Percentiles rank a stretch among this genome's conserved stretches.
Evolutionary conservation across 2,113 vertebrate genomes (phyloP).

Genomic region (Tetrax tetrax): DNA sequence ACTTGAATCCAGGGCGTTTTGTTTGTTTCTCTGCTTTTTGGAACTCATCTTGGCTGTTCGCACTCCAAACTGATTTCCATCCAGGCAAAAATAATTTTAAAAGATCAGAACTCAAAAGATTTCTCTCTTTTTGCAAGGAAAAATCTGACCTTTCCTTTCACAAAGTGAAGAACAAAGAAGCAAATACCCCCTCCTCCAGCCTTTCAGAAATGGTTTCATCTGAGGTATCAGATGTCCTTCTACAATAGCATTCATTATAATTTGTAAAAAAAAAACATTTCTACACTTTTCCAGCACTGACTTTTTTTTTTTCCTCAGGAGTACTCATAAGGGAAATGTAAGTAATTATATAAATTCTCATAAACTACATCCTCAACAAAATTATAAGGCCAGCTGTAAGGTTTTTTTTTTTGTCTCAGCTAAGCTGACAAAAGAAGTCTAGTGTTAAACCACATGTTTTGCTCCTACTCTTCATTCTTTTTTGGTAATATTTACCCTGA

Average conservation of each 20-base stretch:
- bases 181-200: not conserved
- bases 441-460: not conserved
- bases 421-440: not conserved
- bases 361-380: not conserved
- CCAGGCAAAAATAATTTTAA: not conserved
- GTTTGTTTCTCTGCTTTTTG: not conserved
- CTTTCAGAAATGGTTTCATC: not conserved
- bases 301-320: not conserved
- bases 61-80: not conserved
- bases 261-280: not conserved
- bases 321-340: not conserved
- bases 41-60: not conserved
- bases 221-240: not conserved
- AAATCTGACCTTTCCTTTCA: not conserved
- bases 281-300: not conserved
- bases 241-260: not conserved
- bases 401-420: not conserved
- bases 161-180: not conserved
- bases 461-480: not conserved
- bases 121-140: not conserved
- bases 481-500: not conserved
- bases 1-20: fast-evolving
- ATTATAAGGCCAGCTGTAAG: not conserved
- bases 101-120: not conserved
- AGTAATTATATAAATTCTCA: not conserved